Evolutionary conservation across 2,888 invertebrate genomes (phyloP).

Genomic region (Anthophora plumipes): DNA sequence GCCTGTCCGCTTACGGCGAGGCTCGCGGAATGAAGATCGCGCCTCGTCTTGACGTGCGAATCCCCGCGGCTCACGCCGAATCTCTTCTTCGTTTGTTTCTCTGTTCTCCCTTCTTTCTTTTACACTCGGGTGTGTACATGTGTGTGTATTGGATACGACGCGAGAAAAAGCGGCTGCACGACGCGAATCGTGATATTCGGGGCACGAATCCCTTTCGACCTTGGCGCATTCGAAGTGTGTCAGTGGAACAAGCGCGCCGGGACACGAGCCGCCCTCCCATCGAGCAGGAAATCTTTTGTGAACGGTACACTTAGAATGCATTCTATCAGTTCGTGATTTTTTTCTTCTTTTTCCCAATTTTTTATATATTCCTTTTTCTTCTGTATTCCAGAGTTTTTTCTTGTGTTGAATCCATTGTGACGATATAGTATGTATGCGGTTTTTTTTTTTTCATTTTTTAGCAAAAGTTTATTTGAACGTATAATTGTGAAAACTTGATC

Average conservation of each 20-base stretch:
- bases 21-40: slow-evolving; percentile 68
- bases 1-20: slow-evolving; percentile 56
- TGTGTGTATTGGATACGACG: background rate
- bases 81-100: slow-evolving; percentile 29
- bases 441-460: no score
- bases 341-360: no score
- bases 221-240: slow-evolving; percentile 59
- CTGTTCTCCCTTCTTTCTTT: background rate
- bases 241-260: slow-evolving; percentile 51
- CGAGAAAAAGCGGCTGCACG: background rate
- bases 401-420: no score
- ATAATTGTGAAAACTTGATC: no score
- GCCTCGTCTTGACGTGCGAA: slow-evolving; percentile 64
- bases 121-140: no score
- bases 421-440: no score
- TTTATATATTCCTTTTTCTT: background rate
- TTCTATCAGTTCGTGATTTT: background rate
- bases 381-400: background rate
- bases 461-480: no score
- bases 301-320: background rate
- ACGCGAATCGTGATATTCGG: slow-evolving; percentile 36
- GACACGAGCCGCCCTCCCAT: background rate
- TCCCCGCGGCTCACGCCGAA: slow-evolving; percentile 54
- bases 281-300: slow-evolving; percentile 24
- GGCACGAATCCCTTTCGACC: slow-evolving; percentile 43